These are phyloP conservation scores for Lonchura striata DNA, from an alignment of 2,113 vertebrate species.

Conservation along the genomic window DNA sequence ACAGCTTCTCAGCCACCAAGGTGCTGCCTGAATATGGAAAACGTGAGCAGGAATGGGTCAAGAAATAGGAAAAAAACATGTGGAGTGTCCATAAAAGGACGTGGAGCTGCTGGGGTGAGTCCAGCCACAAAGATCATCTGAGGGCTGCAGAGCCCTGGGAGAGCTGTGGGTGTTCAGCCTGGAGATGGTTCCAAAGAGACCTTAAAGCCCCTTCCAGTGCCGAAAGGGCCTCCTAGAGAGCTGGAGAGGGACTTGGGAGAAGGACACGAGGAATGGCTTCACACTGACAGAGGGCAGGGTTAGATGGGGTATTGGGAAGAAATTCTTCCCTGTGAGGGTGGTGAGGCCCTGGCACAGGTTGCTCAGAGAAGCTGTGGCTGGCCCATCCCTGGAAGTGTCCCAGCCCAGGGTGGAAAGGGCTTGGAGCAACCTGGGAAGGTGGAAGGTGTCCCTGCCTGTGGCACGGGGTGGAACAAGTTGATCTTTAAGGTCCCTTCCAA, in stretches of 20 bases:
- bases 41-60: background rate
- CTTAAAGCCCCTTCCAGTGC: background rate
- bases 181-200: background rate
- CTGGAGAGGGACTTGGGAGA: background rate
- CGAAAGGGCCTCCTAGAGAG: background rate
- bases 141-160: background rate
- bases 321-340: background rate
- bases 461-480: background rate
- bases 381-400: background rate
- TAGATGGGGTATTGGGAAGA: background rate
- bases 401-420: rapidly evolving
- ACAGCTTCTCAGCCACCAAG: background rate
- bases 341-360: rapidly evolving
- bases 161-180: background rate
- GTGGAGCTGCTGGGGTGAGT: background rate
- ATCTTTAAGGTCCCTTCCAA: background rate
- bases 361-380: background rate
- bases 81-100: background rate
- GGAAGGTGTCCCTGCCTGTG: background rate
- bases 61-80: background rate
- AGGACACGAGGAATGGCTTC: background rate
- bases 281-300: background rate
- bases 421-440: background rate
- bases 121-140: background rate
- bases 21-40: background rate